phyloP scores from a whole-genome alignment of 1,140 invertebrate genomes.

The Drosophila busckii region DNA sequence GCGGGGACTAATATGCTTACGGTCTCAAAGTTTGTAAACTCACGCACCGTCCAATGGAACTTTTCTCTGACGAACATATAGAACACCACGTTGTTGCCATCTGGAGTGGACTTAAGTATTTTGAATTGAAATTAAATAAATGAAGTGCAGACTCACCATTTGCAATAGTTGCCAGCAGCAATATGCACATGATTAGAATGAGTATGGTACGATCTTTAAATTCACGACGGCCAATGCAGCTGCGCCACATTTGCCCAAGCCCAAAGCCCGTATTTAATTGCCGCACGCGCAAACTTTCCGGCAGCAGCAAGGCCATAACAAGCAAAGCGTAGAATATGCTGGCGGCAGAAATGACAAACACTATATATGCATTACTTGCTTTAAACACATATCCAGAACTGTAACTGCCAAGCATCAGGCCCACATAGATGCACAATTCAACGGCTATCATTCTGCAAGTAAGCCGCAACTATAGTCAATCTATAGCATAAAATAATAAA shows the following conservation, averaged over 20 bases:
- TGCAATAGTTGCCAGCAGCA: slow-evolving; percentile 80
- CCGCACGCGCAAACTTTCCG: slow-evolving; percentile 46
- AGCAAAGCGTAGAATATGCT: slow-evolving; percentile 43
- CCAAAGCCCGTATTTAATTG: slow-evolving; percentile 35
- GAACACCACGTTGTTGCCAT: slow-evolving; percentile 79
- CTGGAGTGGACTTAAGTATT: slow-evolving; percentile 7
- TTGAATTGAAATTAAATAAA: background rate
- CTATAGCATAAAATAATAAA: background rate
- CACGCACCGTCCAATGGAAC: slow-evolving; percentile 83
- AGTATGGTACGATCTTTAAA: slow-evolving; percentile 82
- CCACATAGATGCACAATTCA: slow-evolving; percentile 81
- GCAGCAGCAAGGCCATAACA: slow-evolving; percentile 42
- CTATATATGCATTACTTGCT: slow-evolving; percentile 39
- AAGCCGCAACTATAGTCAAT: background rate
- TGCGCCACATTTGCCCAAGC: slow-evolving; percentile 81
- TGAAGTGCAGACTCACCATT: slow-evolving; percentile 32
- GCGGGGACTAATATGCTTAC: slow-evolving; percentile 79
- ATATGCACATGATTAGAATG: slow-evolving; percentile 80
- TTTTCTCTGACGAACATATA: slow-evolving; percentile 83
- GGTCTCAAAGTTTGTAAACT: slow-evolving; percentile 81
- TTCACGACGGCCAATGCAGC: slow-evolving; percentile 81
- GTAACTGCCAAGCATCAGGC: slow-evolving; percentile 82
- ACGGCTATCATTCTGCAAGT: slow-evolving; percentile 82
- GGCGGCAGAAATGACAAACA: slow-evolving; percentile 50
- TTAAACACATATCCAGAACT: slow-evolving; percentile 77